A percentile compares a stretch with the other conserved stretches of the same genome.
These are phyloP conservation scores for Scaptomyza montana DNA, from an alignment of 1,140 invertebrate species.

Conservation along the genomic window DNA sequence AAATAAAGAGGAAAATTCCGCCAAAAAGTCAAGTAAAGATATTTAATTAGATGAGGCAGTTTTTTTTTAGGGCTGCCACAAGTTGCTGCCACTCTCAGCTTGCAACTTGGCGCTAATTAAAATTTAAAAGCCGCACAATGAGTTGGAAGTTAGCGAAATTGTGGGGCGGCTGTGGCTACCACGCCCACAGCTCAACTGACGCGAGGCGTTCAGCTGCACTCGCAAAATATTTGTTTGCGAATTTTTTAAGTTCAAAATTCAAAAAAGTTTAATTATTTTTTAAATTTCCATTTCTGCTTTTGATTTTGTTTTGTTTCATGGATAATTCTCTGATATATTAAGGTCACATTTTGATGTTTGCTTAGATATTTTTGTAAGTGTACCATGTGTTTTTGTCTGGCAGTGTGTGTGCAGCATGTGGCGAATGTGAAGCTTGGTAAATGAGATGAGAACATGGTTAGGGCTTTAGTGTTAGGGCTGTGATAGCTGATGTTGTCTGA, in stretches of 20 bases:
- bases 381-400: constrained; percentile 31
- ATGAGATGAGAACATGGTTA: constrained; percentile 34
- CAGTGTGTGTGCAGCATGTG: constrained; percentile 28
- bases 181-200: constrained; percentile 6
- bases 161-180: constrained; percentile 40
- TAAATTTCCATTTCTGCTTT: no score
- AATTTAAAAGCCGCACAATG: constrained; percentile 82
- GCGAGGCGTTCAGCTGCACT: not conserved
- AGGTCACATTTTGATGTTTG: not conserved
- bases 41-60: constrained; percentile 66
- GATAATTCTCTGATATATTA: no score
- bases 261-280: no score
- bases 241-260: no score
- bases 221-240: not conserved
- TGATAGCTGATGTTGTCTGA: constrained; percentile 8
- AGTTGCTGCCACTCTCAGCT: constrained; percentile 43
- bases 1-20: not conserved
- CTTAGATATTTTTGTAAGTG: not conserved
- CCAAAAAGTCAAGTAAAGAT: constrained; percentile 40
- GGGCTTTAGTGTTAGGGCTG: not conserved
- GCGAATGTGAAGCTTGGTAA: constrained; percentile 42
- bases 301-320: no score
- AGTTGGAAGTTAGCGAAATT: constrained; percentile 74
- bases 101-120: constrained; percentile 75
- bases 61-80: constrained; percentile 48